Evolutionary conservation across 2,797 vertebrate species (phyloP), one percentile per base, ranked within the genome.

Genomic region (Syngnathus rostellatus): DNA sequence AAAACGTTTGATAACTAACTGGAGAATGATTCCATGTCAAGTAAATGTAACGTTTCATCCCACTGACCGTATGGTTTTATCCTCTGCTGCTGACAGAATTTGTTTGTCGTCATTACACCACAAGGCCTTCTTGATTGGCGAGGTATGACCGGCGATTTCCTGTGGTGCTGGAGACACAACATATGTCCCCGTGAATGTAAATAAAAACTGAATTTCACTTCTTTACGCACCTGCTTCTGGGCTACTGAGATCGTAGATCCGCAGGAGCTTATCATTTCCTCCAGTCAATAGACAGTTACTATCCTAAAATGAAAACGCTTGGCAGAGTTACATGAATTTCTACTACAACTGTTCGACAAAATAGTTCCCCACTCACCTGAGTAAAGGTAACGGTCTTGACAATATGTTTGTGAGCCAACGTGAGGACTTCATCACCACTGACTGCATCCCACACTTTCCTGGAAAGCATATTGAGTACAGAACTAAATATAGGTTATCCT

Each of bases 361-460:
- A 51, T 4, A 43, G 6, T 39, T 57, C 5, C 39, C n/a, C 23
- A 53, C 50, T 11, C 88, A 99, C 97, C 95, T 98, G 89, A 57
- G 95, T 98, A 67, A 99, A 99, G 88, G 86, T 93, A 78, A 99
- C 96, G 2, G 92, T 92, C 89, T 99, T 99, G 73, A 99, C 97
- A 63, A 99, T 99, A 86, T 99, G 97, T 81, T 98, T 99, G 85
- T 99, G 97, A 63, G 97, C 96, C 90, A 99, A 80, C 4, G 94
- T 94, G 73, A 97, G 91, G 62, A 98, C 84, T 80, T 99, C 97
- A 64, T 98, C 95, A 43, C 97, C 97, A 40, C 94, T 95, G 78
- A 98, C 93, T 58, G 95, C 95, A 77, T 99, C 97, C 97, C 97
- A 99, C 77, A 99, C 94, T 90, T 99, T 99, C 73, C 97, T 98